Evolutionary conservation across 2,888 invertebrate species (phyloP), one percentile per base, ranked within the genome.

Genomic region (Pecten maximus): DNA sequence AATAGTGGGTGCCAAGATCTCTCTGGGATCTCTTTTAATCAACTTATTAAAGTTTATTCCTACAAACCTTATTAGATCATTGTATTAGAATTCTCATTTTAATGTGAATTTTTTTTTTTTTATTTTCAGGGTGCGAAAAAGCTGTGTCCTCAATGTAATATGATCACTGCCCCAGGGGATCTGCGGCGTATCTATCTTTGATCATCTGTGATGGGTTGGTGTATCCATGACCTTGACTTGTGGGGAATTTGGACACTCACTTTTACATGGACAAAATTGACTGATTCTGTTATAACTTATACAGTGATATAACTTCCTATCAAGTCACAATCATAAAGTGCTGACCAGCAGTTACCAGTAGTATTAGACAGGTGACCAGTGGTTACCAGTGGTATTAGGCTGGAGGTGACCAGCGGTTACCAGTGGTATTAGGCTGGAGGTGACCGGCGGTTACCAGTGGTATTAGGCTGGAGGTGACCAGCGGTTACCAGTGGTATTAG

Each of bases 91-190:
- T 44, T 12, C 8, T 44, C 6, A 44, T 44, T 19, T 54, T 15
- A 10, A 88, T 48, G 23, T 88, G 50, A 35, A 28, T 88, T 0
- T 50, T 88, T 35, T 74, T 40, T 23, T 90, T 12, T 35, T 40
- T 90, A 88, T 89, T 94, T 97, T 16, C 97, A 98, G 98, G 98
- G 98, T 74, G 98, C 98, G 0, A 98, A 99, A 97, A 99, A 99
- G 96, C 98, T 99, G 15, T 99, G 99, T 96, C 99, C 99, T 0
- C 99, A 99, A 96, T 99, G 99, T 97, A 99, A 98, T 97, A 98
- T 98, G 96, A 99, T 99, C 94, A 99, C 99, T 3, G 98, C 98
- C 0, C 98, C 99, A 0, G 97, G 98, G 90, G 98, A 99, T 97
- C 97, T 99, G 90, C 97, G 99, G 93, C 97, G 98, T 95, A 98